Percentiles rank a stretch among this genome's conserved stretches.
phyloP scores from a whole-genome alignment of 2,113 vertebrate genomes.

The Corythoichthys haematopterus region DNA sequence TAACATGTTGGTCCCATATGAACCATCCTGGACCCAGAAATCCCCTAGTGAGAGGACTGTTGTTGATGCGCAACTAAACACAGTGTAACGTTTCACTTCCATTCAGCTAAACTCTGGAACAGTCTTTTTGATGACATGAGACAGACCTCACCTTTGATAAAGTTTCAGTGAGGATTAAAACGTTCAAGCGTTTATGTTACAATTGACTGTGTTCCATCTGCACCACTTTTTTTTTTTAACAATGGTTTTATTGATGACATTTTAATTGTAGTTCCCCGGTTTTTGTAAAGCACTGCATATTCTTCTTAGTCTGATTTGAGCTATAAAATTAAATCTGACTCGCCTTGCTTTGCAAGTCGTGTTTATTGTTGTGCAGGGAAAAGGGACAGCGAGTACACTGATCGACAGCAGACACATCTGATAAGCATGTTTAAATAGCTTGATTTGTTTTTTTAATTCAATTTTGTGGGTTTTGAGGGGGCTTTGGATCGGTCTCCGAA shows the following conservation, averaged over 20 bases:
- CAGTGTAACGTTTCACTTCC: no score
- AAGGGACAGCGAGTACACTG: slow-evolving; percentile 1
- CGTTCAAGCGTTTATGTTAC: not conserved
- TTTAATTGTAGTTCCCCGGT: not conserved
- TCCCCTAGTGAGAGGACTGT: not conserved
- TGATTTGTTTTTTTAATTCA: slow-evolving; percentile 27
- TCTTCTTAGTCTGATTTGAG: not conserved
- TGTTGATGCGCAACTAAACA: not conserved
- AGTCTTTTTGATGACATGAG: not conserved
- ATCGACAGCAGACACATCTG: slow-evolving; percentile 51
- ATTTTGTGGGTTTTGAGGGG: slow-evolving; percentile 35
- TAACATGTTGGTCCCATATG: not conserved
- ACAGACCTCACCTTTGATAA: not conserved
- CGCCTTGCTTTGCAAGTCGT: not conserved
- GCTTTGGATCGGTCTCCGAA: slow-evolving; percentile 33
- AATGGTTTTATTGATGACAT: not conserved
- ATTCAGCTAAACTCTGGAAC: no score
- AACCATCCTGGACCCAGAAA: not conserved
- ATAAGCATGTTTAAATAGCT: slow-evolving; percentile 44
- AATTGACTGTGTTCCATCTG: not conserved
- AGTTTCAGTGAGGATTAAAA: not conserved
- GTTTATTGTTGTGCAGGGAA: slow-evolving; percentile 17
- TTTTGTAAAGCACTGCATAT: not conserved
- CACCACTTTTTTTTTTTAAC: not conserved
- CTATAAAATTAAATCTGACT: not conserved